Evolutionary conservation across 2,888 invertebrate species (phyloP), one percentile per base, ranked within the genome.

Genomic region (Cephus pygmeus): DNA sequence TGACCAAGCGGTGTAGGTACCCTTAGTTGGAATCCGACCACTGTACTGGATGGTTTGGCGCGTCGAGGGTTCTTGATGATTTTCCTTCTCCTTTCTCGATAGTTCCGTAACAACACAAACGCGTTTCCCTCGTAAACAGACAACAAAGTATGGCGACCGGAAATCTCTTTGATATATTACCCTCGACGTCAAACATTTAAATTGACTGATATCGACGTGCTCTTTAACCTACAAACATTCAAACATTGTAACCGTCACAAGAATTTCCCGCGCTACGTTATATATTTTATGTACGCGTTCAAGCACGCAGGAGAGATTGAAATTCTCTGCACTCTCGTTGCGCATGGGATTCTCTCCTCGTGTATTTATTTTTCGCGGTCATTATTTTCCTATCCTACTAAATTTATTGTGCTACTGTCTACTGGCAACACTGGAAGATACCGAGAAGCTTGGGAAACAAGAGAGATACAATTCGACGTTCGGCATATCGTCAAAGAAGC

Each of bases 21-120:
- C 83, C 81, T 84, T 83, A 83, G 84, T 83, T 83, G 40, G 78
- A 81, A 81, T 76, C 81, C 80, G 80, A 80, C 81, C 77, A 81
- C 80, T 83, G 82, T 15, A 71, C 71, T 12, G 56, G 23, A 77
- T 79, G 82, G 77, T 73, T 76, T 68, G 81, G 80, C 79, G 79
- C 75, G 40, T 73, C 23, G 71, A 78, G 74, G 79, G 81, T 78
- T 77, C 79, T 80, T 80, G 73, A 36, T 34, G 33, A 36, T 69
- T 76, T 73, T 76, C 76, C 78, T 71, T 69, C 76, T 40, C 34
- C 36, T 12, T 12, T 40, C 69, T 35, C 35, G 69, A 77, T 77
- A 73, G 71, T 75, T 75, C n/a, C 9, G 56, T 56, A 56, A 56
- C 56, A 56, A 56, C 23, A 56, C 56, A 71, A 76, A 34, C 74